Evolutionary conservation across 2,888 invertebrate species (phyloP).

Genomic region (Tipula confusa): DNA sequence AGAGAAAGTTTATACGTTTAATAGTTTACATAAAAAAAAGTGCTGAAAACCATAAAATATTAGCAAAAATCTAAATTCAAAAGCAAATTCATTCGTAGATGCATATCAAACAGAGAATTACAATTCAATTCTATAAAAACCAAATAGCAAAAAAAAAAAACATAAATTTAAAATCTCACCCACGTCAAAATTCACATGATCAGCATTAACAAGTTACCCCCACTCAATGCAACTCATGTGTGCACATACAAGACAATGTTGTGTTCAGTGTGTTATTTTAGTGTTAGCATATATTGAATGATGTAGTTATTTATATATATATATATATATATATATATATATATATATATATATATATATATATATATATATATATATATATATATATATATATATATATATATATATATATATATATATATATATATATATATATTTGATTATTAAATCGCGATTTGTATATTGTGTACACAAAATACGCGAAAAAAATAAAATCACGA

Average conservation of each 20-base stretch:
- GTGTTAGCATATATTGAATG: not conserved
- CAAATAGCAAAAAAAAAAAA: not conserved
- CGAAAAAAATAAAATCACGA: not conserved
- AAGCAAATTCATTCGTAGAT: not conserved
- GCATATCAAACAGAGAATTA: not conserved
- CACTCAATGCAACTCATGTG: not conserved
- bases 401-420: not conserved
- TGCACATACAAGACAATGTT: not conserved
- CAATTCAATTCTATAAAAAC: not conserved
- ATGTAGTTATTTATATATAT: not conserved
- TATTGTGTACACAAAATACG: not conserved
- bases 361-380: no score
- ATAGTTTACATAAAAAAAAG: no score
- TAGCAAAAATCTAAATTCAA: not conserved
- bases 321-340: not conserved
- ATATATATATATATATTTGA: not conserved
- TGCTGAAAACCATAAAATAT: not conserved
- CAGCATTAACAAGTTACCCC: slow-evolving; percentile 12
- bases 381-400: no score
- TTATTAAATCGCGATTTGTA: not conserved
- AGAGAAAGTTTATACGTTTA: no score
- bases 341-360: not conserved
- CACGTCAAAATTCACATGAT: not conserved
- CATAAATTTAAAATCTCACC: not conserved
- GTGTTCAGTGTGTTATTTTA: not conserved